phyloP scores from a whole-genome alignment of 2,113 vertebrate genomes.

The Oreocharis arfaki region DNA sequence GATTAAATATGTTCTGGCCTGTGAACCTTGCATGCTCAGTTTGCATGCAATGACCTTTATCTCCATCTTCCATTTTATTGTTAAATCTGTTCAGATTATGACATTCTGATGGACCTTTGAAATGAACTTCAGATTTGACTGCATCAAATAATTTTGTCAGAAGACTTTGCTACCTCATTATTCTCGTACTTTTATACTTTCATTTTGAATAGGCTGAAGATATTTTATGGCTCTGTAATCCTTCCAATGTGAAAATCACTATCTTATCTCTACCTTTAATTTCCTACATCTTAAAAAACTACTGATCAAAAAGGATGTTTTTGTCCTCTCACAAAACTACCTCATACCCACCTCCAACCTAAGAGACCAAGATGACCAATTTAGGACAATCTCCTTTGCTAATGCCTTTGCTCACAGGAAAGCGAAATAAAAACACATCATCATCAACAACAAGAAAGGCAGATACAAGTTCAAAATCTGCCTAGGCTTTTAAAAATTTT shows the following conservation, averaged over 20 bases:
- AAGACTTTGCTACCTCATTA: neutral
- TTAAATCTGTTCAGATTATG: neutral
- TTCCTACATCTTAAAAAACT: neutral
- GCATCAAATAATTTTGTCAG: neutral
- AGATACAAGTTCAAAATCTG: neutral
- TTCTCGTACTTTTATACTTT: neutral
- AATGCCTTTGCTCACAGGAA: neutral
- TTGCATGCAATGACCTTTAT: neutral
- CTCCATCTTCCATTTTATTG: neutral
- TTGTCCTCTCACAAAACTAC: neutral
- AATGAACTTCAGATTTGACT: neutral
- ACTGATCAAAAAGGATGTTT: neutral
- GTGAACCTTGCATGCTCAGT: neutral
- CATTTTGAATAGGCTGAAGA: neutral
- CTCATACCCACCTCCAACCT: neutral
- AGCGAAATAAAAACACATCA: neutral
- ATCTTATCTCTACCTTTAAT: neutral
- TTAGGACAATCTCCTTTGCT: neutral
- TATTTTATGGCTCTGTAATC: neutral
- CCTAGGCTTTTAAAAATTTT: neutral
- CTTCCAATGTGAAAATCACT: neutral
- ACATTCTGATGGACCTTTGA: neutral
- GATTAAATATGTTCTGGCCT: neutral
- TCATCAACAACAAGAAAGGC: neutral
- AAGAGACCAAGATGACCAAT: neutral